phyloP scores from a whole-genome alignment of 1,140 invertebrate genomes.

The Sitobion miscanthi region DNA sequence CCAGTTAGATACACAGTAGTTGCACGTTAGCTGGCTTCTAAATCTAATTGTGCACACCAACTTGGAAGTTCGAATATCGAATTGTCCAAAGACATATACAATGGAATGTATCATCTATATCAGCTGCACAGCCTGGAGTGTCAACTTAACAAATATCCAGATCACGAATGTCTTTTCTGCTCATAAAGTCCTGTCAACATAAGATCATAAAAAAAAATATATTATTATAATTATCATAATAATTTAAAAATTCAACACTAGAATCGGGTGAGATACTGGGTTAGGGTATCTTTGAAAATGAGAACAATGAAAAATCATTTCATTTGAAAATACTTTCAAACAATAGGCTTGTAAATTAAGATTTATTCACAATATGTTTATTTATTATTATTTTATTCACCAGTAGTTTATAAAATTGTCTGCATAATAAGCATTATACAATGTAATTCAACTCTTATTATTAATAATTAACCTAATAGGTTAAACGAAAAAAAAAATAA shows the following conservation, averaged over 20 bases:
- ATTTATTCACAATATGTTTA: not conserved
- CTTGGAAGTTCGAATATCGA: conserved; percentile 73
- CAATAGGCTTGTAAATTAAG: not conserved
- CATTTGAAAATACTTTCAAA: not conserved
- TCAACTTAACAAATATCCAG: conserved; percentile 95
- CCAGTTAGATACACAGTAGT: conserved; percentile 93
- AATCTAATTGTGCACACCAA: conserved; percentile 92
- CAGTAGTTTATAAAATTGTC: too few species aligned
- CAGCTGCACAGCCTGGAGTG: conserved; percentile 94
- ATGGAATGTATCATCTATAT: conserved; percentile 98
- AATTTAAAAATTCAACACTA: not conserved
- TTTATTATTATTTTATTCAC: not conserved
- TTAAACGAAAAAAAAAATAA: not conserved
- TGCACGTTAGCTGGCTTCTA: conserved; percentile 82
- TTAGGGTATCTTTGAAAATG: not conserved
- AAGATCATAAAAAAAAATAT: not conserved
- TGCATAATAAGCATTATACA: too few species aligned
- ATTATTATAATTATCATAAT: not conserved
- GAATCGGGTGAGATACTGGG: not conserved
- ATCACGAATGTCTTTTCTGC: conserved; percentile 82
- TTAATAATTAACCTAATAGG: not conserved
- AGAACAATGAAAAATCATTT: not conserved
- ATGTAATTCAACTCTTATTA: not conserved
- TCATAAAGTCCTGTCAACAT: conserved; percentile 73
- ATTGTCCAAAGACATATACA: conserved; percentile 75